phyloP scores from a whole-genome alignment of 2,797 vertebrate genomes.

The Tokudaia muenninki region DNA sequence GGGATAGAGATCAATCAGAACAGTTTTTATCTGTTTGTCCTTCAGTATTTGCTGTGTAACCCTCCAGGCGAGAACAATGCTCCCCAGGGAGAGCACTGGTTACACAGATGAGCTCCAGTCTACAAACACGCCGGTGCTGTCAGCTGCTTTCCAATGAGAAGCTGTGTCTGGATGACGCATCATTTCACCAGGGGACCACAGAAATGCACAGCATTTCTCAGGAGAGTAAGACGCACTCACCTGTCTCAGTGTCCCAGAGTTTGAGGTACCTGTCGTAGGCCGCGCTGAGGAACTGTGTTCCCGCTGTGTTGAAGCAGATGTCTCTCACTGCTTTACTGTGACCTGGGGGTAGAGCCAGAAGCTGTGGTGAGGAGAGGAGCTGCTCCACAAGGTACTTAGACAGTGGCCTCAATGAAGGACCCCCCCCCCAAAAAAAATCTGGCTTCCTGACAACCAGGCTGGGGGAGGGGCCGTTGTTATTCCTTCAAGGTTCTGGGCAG shows the following conservation, averaged over 20 bases:
- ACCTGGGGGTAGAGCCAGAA: slow-evolving; percentile 87
- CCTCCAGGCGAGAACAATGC: background rate
- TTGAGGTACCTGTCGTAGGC: slow-evolving; percentile 98
- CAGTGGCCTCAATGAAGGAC: background rate
- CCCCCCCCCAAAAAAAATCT: background rate
- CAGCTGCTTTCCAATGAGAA: background rate
- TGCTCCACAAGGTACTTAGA: background rate
- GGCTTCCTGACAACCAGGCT: background rate
- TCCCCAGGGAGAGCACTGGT: slow-evolving; percentile 14
- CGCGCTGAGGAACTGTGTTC: slow-evolving; percentile 96
- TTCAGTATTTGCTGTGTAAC: slow-evolving; percentile 31
- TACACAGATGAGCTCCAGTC: background rate
- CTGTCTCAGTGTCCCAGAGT: slow-evolving; percentile 98
- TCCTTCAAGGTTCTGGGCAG: slow-evolving; percentile 19
- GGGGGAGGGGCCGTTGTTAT: background rate
- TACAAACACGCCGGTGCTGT: background rate
- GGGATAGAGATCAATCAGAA: slow-evolving; percentile 17
- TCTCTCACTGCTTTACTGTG: slow-evolving; percentile 99
- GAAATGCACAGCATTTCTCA: background rate
- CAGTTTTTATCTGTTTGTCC: background rate
- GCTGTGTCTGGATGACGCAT: background rate
- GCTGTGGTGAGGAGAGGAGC: background rate
- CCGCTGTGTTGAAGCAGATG: slow-evolving; percentile 97
- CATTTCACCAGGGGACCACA: background rate
- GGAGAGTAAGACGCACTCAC: slow-evolving; percentile 84